phyloP scores from a whole-genome alignment of 2,888 invertebrate species.

The Liposcelis brunnea region DNA sequence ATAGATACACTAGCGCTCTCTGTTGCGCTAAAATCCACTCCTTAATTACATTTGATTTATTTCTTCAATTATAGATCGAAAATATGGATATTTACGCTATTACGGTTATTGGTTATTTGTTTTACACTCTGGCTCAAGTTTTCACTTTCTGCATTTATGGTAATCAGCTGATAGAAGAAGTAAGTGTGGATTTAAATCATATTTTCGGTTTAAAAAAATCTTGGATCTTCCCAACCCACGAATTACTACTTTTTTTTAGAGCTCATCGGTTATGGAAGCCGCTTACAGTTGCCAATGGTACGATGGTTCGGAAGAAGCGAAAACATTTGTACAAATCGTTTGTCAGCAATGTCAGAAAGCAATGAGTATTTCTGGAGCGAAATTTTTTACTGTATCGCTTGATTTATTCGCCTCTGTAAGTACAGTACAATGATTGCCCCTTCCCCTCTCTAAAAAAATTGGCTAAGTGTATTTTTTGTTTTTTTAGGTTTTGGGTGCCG shows the following conservation, averaged over 20 bases:
- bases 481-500: conserved; percentile 62
- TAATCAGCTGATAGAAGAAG: conserved; percentile 74
- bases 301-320: conserved; percentile 76
- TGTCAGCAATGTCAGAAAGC: conserved; percentile 83
- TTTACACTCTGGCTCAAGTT: conserved; percentile 67
- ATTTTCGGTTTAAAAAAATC: neutral
- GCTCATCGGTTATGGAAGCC: conserved; percentile 81
- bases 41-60: conserved; percentile 7
- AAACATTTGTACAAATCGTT: conserved; percentile 79
- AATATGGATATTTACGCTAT: conserved; percentile 61
- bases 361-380: conserved; percentile 75
- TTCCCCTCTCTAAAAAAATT: too few species aligned
- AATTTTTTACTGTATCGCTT: conserved; percentile 74
- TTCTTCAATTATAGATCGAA: conserved; percentile 37
- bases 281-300: conserved; percentile 85
- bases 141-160: conserved; percentile 78
- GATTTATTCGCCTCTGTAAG: conserved; percentile 77
- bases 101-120: conserved; percentile 58
- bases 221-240: neutral
- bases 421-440: too few species aligned
- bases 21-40: conserved; percentile 12
- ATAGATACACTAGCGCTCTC: conserved; percentile 1
- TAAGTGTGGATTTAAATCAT: conserved; percentile 22
- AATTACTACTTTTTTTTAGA: conserved; percentile 31
- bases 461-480: neutral